A percentile compares a stretch with the other conserved stretches of the same genome.
Evolutionary conservation across 2,888 invertebrate genomes (phyloP).

Genomic region (Eilema caniola): DNA sequence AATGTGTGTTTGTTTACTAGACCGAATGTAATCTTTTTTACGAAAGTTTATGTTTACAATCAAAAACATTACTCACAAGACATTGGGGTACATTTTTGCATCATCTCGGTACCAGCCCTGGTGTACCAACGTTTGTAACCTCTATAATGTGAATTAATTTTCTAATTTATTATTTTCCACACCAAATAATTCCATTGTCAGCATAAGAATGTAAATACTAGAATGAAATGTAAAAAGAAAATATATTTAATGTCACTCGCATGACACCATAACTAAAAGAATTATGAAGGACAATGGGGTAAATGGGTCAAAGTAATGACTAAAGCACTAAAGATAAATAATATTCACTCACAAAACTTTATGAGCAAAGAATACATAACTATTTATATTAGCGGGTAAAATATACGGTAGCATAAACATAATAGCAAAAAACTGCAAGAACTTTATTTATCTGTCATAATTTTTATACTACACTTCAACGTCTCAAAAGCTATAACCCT

Average conservation of each 20-base stretch:
- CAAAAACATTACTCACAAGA: background rate
- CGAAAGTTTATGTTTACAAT: background rate
- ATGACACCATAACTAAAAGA: background rate
- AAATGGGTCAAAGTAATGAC: background rate
- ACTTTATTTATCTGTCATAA: conserved; percentile 8
- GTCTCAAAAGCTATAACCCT: conserved; percentile 31
- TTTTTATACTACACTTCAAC: conserved; percentile 18
- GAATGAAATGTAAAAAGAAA: background rate
- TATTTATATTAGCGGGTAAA: background rate
- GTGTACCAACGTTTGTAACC: no score
- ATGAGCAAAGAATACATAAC: background rate
- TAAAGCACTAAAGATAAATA: background rate
- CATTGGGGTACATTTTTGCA: no score
- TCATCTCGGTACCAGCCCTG: no score
- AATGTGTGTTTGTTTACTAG: background rate
- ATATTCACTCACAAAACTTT: background rate
- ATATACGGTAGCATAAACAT: background rate
- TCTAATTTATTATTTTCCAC: no score
- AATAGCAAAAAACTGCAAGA: conserved; percentile 5
- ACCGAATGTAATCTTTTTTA: background rate
- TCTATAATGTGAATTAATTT: no score
- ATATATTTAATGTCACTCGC: background rate
- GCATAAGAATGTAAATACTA: background rate
- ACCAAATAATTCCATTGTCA: no score
- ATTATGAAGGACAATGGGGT: background rate